These are phyloP conservation scores for Catocala fraxini DNA, from an alignment of 2,888 invertebrate genomes.

Conservation along the genomic window DNA sequence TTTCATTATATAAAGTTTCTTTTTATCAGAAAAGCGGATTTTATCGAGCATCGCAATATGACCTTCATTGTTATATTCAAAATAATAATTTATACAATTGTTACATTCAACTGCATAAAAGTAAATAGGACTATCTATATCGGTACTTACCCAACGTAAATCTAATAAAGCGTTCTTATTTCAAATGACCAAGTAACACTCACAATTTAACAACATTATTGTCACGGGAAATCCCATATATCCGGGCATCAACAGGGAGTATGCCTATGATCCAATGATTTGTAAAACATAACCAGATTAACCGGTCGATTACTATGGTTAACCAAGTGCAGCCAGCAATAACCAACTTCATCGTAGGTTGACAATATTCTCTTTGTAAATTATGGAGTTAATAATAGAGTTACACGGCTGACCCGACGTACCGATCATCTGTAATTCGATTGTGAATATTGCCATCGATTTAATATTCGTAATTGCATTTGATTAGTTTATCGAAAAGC, in stretches of 20 bases:
- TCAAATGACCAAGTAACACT: no score
- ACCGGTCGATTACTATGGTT: slow-evolving; percentile 18
- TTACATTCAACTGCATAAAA: no score
- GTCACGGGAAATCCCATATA: neutral
- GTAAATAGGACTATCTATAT: no score
- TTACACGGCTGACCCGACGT: slow-evolving; percentile 37
- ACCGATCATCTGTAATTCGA: slow-evolving; percentile 39
- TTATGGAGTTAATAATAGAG: slow-evolving; percentile 41
- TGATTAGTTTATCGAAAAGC: slow-evolving; percentile 13
- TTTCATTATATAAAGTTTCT: no score
- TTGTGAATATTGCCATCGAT: slow-evolving; percentile 44
- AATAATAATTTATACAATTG: no score
- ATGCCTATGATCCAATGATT: slow-evolving; percentile 1
- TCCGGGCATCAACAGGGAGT: slow-evolving; percentile 1
- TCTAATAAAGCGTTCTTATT: no score
- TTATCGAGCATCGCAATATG: no score
- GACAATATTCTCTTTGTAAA: slow-evolving; percentile 47
- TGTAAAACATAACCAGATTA: slow-evolving; percentile 13
- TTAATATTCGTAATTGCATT: slow-evolving; percentile 31
- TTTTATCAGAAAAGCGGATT: no score
- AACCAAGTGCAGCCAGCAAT: slow-evolving; percentile 25
- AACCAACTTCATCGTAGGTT: slow-evolving; percentile 28
- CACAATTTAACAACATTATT: neutral
- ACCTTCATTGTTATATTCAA: no score
- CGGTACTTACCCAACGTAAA: no score